These are phyloP conservation scores for Volucella zonaria DNA, from an alignment of 2,888 invertebrate species.

Conservation along the genomic window DNA sequence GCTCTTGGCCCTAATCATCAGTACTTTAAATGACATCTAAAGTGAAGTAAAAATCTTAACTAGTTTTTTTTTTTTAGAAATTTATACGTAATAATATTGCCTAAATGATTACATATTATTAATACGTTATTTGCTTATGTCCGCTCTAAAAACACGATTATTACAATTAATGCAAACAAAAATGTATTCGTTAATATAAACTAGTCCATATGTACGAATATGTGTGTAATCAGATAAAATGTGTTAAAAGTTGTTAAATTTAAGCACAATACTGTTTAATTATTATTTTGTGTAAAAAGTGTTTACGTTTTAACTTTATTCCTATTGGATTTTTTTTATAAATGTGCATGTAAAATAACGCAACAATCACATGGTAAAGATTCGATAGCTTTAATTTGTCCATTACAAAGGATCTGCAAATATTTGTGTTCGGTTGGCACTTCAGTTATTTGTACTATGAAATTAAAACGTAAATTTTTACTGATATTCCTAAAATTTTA, in stretches of 20 bases:
- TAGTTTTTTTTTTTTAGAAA: slow-evolving; percentile 13
- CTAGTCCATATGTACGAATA: not conserved
- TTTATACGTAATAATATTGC: slow-evolving; percentile 4
- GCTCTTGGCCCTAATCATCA: slow-evolving; percentile 31
- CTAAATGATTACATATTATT: slow-evolving; percentile 3
- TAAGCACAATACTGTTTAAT: no score
- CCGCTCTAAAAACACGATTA: slow-evolving; percentile 3
- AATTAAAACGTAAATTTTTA: no score
- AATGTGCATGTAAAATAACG: no score
- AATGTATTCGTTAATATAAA: not conserved
- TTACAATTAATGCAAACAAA: not conserved
- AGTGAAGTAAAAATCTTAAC: slow-evolving; percentile 34
- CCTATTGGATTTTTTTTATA: no score
- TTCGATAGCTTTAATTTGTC: no score
- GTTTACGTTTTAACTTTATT: no score
- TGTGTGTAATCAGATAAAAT: not conserved
- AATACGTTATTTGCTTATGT: not conserved
- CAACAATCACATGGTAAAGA: no score
- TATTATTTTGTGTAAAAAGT: no score
- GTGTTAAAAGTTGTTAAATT: not conserved
- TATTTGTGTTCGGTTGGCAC: no score
- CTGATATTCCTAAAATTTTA: no score
- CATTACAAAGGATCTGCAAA: no score
- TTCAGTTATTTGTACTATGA: no score
- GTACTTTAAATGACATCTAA: slow-evolving; percentile 26